Evolutionary conservation across 1,140 invertebrate species (phyloP), one percentile per base, ranked within the genome.

Genomic region (Choristoneura fumiferana): DNA sequence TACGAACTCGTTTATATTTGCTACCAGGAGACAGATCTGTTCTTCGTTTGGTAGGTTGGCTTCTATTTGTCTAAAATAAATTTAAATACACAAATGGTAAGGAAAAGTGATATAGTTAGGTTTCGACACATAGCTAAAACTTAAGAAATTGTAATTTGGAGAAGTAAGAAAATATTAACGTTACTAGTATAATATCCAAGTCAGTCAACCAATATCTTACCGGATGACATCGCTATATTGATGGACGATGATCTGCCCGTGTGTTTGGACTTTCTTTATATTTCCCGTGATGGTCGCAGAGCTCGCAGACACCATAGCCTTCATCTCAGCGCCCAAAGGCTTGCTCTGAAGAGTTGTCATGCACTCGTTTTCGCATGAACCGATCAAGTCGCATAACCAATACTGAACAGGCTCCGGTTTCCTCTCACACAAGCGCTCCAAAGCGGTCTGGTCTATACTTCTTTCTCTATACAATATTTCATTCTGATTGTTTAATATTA

Each of bases 261-360:
- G 89, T 0, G 89, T 90, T 63, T 90, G 89, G 1, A 90, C 89
- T 62, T 90, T 90, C 62, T 89, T 87, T 29, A 90, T 90, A 35
- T 90, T 90, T 0, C 89, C 88, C 1, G 88, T 90, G 15, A 90
- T 90, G 0, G 89, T 90, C 0, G 87, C 87, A 0, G 89, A 89
- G 39, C 87, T 89, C n/a, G 79, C 80, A 4, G 85, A 81, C 0
- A 90, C 82, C 69, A 84, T 55, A 0, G 88, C 84, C 15, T 89
- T 87, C 66, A 92, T 84, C 64, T 93, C 92, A 0, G 88, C 86
- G 0, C 92, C 91, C 35, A 96, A 86, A 1, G 94, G 93, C 83
- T 96, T 96, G 59, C 93, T 94, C 82, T 96, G 95, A 5, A 96
- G 84, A 1, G 94, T 94, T 33, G 92, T 94, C 91, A 95, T 94